phyloP scores from a whole-genome alignment of 2,797 vertebrate species.

The Hoplostethus atlanticus region DNA sequence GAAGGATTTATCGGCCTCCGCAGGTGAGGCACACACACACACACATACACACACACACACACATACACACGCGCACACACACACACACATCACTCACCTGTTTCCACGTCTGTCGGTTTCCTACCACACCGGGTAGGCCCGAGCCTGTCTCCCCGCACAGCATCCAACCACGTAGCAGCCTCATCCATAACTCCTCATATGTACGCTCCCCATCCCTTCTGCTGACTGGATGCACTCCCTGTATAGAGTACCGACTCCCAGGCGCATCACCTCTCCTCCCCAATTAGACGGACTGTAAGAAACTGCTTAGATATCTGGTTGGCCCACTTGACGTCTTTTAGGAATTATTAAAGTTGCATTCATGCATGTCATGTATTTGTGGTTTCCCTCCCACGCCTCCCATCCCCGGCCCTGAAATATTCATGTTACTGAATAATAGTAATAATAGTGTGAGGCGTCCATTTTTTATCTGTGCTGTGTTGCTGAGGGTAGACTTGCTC shows the following conservation, averaged over 20 bases:
- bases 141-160: slow-evolving; percentile 23
- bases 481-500: too few species aligned
- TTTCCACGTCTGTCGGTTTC: neutral
- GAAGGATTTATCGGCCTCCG: slow-evolving; percentile 88
- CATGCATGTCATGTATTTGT: slow-evolving; percentile 42
- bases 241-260: slow-evolving; percentile 39
- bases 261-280: slow-evolving; percentile 36
- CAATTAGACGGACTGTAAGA: slow-evolving; percentile 27
- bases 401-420: slow-evolving; percentile 58
- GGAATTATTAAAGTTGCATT: slow-evolving; percentile 60
- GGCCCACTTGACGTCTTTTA: slow-evolving; percentile 18
- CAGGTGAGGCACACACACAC: slow-evolving; percentile 83
- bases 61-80: neutral
- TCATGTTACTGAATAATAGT: slow-evolving; percentile 49
- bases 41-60: neutral
- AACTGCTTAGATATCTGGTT: slow-evolving; percentile 55
- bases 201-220: slow-evolving; percentile 33
- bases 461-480: slow-evolving; percentile 28
- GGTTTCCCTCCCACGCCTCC: slow-evolving; percentile 52
- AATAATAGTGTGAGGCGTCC: slow-evolving; percentile 28
- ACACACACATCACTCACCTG: slow-evolving; percentile 17
- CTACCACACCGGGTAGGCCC: slow-evolving; percentile 1
- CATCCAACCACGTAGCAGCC: slow-evolving; percentile 34
- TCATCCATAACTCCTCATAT: slow-evolving; percentile 57
- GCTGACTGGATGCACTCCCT: slow-evolving; percentile 52